A percentile compares a stretch with the other conserved stretches of the same genome.
phyloP scores from a whole-genome alignment of 2,888 invertebrate genomes.

The Brachylomia viminalis region DNA sequence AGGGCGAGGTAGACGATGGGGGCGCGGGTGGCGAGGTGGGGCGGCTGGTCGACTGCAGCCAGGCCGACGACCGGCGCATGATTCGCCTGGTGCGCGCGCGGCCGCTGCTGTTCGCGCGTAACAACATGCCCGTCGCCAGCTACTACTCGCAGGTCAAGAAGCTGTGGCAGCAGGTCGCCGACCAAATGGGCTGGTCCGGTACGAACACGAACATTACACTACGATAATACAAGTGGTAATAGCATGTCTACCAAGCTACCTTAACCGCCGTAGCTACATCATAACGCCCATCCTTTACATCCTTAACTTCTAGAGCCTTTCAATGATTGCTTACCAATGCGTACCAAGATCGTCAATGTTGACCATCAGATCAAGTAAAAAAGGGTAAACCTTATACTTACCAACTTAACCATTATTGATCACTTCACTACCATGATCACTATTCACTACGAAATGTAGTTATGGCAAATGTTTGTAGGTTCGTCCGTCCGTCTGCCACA shows the following conservation, averaged over 20 bases:
- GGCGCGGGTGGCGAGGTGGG: conserved; percentile 73
- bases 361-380: too few species aligned
- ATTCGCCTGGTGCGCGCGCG: conserved; percentile 85
- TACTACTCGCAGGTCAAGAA: conserved; percentile 84
- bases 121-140: conserved; percentile 87
- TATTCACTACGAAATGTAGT: too few species aligned
- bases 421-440: too few species aligned
- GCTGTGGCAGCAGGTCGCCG: conserved; percentile 85
- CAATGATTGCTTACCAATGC: neutral
- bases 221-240: neutral
- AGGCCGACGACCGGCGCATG: conserved; percentile 86
- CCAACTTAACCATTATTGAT: neutral
- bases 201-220: conserved; percentile 23
- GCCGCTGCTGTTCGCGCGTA: conserved; percentile 84
- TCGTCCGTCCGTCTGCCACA: too few species aligned
- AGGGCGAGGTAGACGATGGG: conserved; percentile 33
- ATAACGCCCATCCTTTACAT: neutral
- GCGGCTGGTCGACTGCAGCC: conserved; percentile 82
- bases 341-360: neutral
- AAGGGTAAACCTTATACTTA: too few species aligned
- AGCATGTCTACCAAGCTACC: neutral
- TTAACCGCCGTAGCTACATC: neutral
- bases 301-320: neutral
- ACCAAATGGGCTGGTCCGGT: conserved; percentile 86
- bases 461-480: too few species aligned